Percentiles rank a stretch among this genome's conserved stretches.
phyloP scores from a whole-genome alignment of 2,888 invertebrate species.

The Micoletzkya japonica region DNA sequence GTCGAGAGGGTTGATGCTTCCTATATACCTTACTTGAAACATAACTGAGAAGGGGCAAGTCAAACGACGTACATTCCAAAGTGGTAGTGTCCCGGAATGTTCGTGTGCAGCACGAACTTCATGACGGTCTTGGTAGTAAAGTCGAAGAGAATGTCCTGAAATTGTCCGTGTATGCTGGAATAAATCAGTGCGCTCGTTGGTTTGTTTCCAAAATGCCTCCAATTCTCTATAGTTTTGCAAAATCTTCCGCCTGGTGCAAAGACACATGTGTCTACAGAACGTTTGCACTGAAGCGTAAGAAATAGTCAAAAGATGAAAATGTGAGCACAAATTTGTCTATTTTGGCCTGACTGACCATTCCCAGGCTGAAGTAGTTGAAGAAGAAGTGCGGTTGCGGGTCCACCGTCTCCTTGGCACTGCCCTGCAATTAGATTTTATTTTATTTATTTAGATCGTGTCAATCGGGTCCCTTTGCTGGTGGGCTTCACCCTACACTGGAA shows the following conservation, averaged over 20 bases:
- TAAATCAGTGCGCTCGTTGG: too few relatives aligned
- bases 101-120: constrained; percentile 95
- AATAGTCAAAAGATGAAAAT: neutral
- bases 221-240: too few relatives aligned
- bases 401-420: constrained; percentile 58
- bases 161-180: too few relatives aligned
- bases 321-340: neutral
- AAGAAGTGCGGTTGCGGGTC: constrained; percentile 87
- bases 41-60: neutral
- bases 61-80: constrained; percentile 82
- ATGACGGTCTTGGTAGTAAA: constrained; percentile 89
- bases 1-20: too few relatives aligned
- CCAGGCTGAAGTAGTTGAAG: constrained; percentile 95
- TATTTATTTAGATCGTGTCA: too few relatives aligned
- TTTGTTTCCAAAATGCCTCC: too few relatives aligned
- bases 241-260: too few relatives aligned
- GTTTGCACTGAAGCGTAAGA: neutral
- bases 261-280: neutral
- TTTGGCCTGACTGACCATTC: constrained; percentile 83
- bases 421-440: constrained; percentile 23
- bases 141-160: constrained; percentile 91
- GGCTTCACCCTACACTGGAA: too few relatives aligned
- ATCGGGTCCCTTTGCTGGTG: too few relatives aligned
- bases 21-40: too few relatives aligned
- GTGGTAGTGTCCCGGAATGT: constrained; percentile 99